Evolutionary conservation across 2,888 invertebrate genomes (phyloP).

Genomic region (Caenorhabditis plicata): DNA sequence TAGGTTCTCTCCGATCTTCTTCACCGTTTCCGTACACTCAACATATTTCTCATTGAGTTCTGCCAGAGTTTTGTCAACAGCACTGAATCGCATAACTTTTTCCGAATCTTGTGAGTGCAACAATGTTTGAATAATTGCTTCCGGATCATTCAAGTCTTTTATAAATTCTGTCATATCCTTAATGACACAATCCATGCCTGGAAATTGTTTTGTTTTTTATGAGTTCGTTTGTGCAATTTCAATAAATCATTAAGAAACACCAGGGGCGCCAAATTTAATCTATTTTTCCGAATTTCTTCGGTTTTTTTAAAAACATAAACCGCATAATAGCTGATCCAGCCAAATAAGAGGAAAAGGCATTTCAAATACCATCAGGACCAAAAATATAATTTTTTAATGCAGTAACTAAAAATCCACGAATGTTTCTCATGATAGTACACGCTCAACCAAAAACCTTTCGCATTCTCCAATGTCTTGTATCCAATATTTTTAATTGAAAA

Average conservation of each 20-base stretch:
- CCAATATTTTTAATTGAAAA: constrained; percentile 4
- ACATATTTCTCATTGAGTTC: constrained; percentile 14
- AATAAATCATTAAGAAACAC: too few relatives aligned
- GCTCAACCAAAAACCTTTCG: constrained; percentile 3
- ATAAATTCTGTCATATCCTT: constrained; percentile 22
- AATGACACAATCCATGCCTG: constrained; percentile 21
- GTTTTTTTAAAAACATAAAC: too few relatives aligned
- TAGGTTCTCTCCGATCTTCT: constrained; percentile 3
- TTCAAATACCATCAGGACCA: too few relatives aligned
- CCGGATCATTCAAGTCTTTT: constrained; percentile 7
- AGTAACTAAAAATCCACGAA: too few relatives aligned
- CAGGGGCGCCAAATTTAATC: too few relatives aligned
- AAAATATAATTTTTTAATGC: too few relatives aligned
- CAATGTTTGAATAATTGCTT: constrained; percentile 7
- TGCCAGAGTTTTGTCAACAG: constrained; percentile 20
- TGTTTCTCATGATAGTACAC: too few relatives aligned
- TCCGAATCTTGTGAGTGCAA: constrained; percentile 16
- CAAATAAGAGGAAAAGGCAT: too few relatives aligned
- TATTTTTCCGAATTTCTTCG: too few relatives aligned
- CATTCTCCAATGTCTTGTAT: constrained; percentile 10
- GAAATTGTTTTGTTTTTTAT: too few relatives aligned
- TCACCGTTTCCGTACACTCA: constrained; percentile 10
- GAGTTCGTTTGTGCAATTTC: too few relatives aligned
- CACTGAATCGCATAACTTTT: constrained; percentile 27
- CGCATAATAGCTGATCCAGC: too few relatives aligned